These are phyloP conservation scores for Trachemys scripta DNA, from an alignment of 2,113 vertebrate genomes.

Conservation along the genomic window DNA sequence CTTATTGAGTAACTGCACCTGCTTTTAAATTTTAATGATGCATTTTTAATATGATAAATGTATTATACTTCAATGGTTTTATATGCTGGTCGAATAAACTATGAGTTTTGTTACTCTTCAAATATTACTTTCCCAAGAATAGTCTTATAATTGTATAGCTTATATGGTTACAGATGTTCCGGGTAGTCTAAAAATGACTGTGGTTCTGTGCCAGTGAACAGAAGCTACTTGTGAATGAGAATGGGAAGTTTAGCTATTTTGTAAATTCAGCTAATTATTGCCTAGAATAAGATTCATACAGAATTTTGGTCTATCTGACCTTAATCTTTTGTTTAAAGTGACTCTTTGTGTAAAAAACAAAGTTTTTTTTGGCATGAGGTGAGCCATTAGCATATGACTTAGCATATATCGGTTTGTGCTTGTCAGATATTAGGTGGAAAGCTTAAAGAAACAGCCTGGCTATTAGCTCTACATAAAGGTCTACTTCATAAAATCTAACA, in stretches of 20 bases:
- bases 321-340: neutral
- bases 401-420: neutral
- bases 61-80: constrained; percentile 82
- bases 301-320: neutral
- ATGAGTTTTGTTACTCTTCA: constrained; percentile 80
- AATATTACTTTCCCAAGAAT: constrained; percentile 70
- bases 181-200: constrained; percentile 15
- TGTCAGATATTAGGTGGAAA: neutral
- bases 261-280: constrained; percentile 16
- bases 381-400: neutral
- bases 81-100: constrained; percentile 82
- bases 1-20: constrained; percentile 83
- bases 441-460: neutral
- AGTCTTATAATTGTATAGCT: constrained; percentile 59
- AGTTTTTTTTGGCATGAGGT: neutral
- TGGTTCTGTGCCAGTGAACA: constrained; percentile 43
- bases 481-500: neutral
- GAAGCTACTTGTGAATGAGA: constrained; percentile 10
- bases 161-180: constrained; percentile 21
- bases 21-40: constrained; percentile 86
- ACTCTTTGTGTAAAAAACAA: neutral
- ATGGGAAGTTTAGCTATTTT: neutral
- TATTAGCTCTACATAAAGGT: neutral
- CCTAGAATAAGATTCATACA: neutral
- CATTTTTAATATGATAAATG: constrained; percentile 86